Conservation (phyloP, 2,797 vertebrate genomes). For the Taenioides sp. region DNA sequence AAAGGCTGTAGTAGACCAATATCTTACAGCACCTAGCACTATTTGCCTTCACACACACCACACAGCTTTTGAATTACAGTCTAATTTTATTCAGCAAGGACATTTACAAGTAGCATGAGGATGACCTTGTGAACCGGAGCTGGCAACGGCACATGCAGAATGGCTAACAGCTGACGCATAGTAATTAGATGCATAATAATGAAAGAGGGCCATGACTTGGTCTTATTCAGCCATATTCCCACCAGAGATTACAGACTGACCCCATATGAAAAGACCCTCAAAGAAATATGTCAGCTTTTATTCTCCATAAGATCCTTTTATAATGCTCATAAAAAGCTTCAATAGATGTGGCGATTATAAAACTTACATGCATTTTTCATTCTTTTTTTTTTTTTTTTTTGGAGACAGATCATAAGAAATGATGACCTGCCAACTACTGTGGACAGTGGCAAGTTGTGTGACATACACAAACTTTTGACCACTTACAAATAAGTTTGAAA, state of each 20-base stretch:
- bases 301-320: slow-evolving; percentile 39
- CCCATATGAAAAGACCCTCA: slow-evolving; percentile 46
- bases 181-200: slow-evolving; percentile 61
- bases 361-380: slow-evolving; percentile 10
- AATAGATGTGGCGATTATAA: slow-evolving; percentile 21
- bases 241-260: slow-evolving; percentile 53
- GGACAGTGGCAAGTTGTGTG: neutral
- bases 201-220: slow-evolving; percentile 53
- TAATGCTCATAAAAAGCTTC: slow-evolving; percentile 35
- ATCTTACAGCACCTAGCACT: neutral
- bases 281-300: slow-evolving; percentile 53
- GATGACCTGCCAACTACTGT: neutral
- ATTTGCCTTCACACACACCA: slow-evolving; percentile 19
- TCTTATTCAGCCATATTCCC: slow-evolving; percentile 61
- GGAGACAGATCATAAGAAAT: neutral
- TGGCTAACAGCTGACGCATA: slow-evolving; percentile 50
- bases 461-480: neutral
- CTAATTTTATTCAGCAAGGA: slow-evolving; percentile 67
- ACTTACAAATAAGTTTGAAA: neutral
- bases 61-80: slow-evolving; percentile 50
- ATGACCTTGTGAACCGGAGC: slow-evolving; percentile 62
- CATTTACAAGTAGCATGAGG: slow-evolving; percentile 63
- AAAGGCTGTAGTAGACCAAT: slow-evolving; percentile 28
- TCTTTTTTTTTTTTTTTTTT: neutral
- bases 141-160: slow-evolving; percentile 49